A percentile compares a stretch with the other conserved stretches of the same genome.
Conservation (phyloP, 2,797 vertebrate genomes). For the Limosa lapponica region DNA sequence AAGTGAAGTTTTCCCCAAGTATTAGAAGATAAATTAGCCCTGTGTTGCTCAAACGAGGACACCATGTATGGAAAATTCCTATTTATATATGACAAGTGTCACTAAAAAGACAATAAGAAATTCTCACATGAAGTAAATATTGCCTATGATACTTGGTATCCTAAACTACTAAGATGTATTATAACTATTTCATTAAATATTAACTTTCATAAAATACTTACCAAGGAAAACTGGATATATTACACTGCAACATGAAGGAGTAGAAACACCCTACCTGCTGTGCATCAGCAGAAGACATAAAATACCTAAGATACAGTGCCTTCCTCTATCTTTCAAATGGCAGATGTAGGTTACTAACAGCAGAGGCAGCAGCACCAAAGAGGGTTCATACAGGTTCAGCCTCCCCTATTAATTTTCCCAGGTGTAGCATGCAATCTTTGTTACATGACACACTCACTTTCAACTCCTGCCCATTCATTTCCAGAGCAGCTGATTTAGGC, state of each 20-base stretch:
- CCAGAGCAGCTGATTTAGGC: neutral
- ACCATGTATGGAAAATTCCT: neutral
- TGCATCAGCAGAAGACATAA: neutral
- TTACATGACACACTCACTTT: neutral
- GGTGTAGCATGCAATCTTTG: rapidly evolving
- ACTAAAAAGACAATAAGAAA: neutral
- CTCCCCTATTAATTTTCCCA: neutral
- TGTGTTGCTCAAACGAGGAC: too few relatives aligned
- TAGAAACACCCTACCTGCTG: neutral
- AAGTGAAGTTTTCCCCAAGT: too few relatives aligned
- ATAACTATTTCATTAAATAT: neutral
- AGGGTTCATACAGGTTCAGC: neutral
- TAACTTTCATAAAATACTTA: neutral
- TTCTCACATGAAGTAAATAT: neutral
- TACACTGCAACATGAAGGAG: neutral
- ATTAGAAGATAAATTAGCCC: too few relatives aligned
- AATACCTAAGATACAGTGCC: neutral
- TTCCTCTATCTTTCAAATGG: neutral
- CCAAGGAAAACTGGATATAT: neutral
- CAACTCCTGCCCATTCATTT: neutral
- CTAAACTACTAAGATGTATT: neutral
- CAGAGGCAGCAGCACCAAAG: neutral
- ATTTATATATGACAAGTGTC: neutral
- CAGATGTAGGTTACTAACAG: neutral
- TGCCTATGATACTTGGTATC: neutral